These are phyloP conservation scores for Aphelenchoides besseyi DNA, from an alignment of 1,140 invertebrate species.

Conservation along the genomic window DNA sequence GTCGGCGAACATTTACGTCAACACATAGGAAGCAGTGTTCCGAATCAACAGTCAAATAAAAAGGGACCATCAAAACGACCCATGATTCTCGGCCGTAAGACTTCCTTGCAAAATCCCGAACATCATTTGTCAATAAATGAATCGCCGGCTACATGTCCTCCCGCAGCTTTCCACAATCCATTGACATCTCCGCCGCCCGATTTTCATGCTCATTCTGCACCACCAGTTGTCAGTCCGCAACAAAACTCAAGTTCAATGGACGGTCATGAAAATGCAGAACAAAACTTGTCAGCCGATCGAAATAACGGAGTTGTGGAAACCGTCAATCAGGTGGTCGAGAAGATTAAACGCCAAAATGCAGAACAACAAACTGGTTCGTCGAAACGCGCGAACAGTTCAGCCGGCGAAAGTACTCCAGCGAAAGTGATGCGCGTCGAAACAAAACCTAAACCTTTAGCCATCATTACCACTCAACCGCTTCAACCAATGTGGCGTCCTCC, in stretches of 20 bases:
- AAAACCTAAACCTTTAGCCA: neutral
- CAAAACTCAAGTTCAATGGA: neutral
- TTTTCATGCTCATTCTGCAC: neutral
- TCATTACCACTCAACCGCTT: constrained; percentile 8
- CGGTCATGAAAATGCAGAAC: neutral
- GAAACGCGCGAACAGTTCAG: neutral
- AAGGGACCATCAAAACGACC: neutral
- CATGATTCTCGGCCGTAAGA: neutral
- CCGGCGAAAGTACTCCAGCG: neutral
- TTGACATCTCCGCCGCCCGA: neutral
- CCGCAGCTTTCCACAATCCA: neutral
- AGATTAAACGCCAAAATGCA: constrained; percentile 90
- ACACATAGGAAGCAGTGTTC: neutral
- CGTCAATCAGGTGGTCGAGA: constrained; percentile 77
- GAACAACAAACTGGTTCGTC: neutral
- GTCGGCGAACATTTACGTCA: constrained; percentile 21
- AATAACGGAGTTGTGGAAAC: neutral
- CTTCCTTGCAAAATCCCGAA: neutral
- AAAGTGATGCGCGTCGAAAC: neutral
- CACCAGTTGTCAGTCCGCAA: neutral
- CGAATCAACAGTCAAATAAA: neutral
- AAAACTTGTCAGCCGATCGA: neutral
- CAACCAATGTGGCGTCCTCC: neutral
- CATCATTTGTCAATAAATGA: neutral
- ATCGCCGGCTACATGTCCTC: constrained; percentile 8